Base-by-base conservation (phyloP, 2,113 vertebrate genomes). In the Indri indri region DNA sequence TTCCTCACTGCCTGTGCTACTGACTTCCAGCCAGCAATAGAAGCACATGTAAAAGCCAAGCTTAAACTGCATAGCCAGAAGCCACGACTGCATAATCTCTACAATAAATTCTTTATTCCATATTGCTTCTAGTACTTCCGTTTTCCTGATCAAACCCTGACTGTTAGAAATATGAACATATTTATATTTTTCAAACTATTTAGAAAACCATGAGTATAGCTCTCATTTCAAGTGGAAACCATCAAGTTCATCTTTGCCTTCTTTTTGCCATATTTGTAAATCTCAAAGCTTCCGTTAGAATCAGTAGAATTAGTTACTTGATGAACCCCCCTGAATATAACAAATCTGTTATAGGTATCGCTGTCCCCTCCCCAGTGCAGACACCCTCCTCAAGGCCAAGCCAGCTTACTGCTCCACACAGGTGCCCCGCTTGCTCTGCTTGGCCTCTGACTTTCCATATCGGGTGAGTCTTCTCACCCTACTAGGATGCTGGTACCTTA, bases 361-460 rank as follows among this genome's bases (percentile, higher is more conserved):
- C 30, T 16, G 47, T 25, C 4, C 40, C 5, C 5, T 82, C 57
- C 45, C 23, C 32, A 45, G 73, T 0, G 3, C 47, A 42, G 37
- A 59, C 0, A 3, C 5, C 17, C 0, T 13, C 30, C 27, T 74
- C 40, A 42, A 17, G 2, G 22, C 17, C 32, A 63, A 25, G 17
- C 8, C 30, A 42, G 22, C 80, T 90, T 17, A 8, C n/a, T 20
- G 32, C 45, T 71, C 17, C 54, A 25, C 1, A 0, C 2, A 6
- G 11, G 30, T 16, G 4, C 1, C 20, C 14, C 40, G 25, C 61
- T 54, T 86, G 18, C 8, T 84, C 37, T 50, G 22, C 57, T 87
- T 50, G n/a, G 25, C 54, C 45, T 16, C 20, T 45, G 22, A 30
- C 30, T 10, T 27, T 63, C 16, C 8, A 0, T 45, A 27, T 22